Base-by-base conservation (phyloP, 2,888 invertebrate species). In the Hetaerina titia region DNA sequence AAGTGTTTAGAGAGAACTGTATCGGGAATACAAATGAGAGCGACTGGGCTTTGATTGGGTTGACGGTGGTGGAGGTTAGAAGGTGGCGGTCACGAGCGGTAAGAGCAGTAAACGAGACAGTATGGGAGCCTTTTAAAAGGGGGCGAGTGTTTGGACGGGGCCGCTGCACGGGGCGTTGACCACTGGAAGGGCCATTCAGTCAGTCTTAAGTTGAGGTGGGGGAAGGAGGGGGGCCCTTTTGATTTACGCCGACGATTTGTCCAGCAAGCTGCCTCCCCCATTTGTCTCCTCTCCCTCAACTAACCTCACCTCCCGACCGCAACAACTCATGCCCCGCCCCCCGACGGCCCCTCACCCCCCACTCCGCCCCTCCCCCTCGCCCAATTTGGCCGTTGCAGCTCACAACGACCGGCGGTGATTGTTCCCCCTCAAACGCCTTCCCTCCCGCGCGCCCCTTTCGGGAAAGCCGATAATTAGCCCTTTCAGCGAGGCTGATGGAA, bases 241-340 rank as follows among this genome's bases (percentile, higher is more conserved):
- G 90, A 90, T 90, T 90, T 90, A 90, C 90, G 90, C 63, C 63
- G 90, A 31, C 45, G 64, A 90, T 90, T 90, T 90, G 90, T 90
- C 90, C 90, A n/a, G 31, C 90, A 31, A 81, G 81, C 25, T 45
- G 31, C 90, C 90, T 90, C 89, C 60, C 60, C 63, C 90, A 90
- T 90, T 90, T 90, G 90, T 90, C 90, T 90, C 31, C 64, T 8
- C 2, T 64, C 90, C 9, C 19, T 9, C 13, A 6, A 2, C 89
- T n/a, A 19, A 4, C 22, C 69, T 31, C 58, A 6, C 57, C 13
- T 57, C 11, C n/a, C 56, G 57, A 45, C 45, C 88, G 11, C 57
- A 45, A 88, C 57, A 69, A 69, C n/a, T 69, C 69, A 69, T 69
- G 69, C n/a, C 69, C 69, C 9, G 9, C 60, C 4, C 60, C 90